These are phyloP conservation scores for Ochropleura leucogaster DNA, from an alignment of 2,888 invertebrate genomes.

Conservation along the genomic window DNA sequence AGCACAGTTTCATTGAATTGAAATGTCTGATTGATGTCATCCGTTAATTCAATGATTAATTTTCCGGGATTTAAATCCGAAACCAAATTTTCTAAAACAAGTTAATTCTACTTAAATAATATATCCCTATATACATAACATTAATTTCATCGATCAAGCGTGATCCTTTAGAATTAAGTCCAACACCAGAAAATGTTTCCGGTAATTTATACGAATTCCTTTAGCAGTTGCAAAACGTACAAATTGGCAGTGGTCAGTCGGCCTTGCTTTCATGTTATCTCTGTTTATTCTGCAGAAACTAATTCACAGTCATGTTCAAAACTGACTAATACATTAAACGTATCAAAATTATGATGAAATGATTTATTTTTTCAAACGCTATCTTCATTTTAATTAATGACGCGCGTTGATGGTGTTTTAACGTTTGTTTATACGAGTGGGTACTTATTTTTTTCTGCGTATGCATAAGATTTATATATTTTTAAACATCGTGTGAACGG, in stretches of 20 bases:
- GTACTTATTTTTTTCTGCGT: slow-evolving; percentile 16
- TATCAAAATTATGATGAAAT: slow-evolving; percentile 29
- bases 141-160: slow-evolving; percentile 2
- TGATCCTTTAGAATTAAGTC: slow-evolving; percentile 11
- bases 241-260: slow-evolving; percentile 63
- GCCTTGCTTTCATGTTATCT: slow-evolving; percentile 69
- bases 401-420: slow-evolving; percentile 25
- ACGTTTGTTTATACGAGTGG: slow-evolving; percentile 14
- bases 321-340: slow-evolving; percentile 33
- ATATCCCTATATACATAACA: background rate
- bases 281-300: slow-evolving; percentile 50
- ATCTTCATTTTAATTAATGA: slow-evolving; percentile 23
- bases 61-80: background rate
- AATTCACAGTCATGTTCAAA: slow-evolving; percentile 39
- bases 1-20: slow-evolving; percentile 13
- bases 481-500: slow-evolving; percentile 7
- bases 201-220: slow-evolving; percentile 58
- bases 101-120: background rate
- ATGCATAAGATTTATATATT: slow-evolving; percentile 11
- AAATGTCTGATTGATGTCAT: background rate
- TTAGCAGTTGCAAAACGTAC: slow-evolving; percentile 64
- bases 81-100: background rate
- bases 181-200: slow-evolving; percentile 41
- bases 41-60: background rate
- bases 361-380: slow-evolving; percentile 18